Evolutionary conservation across 2,797 vertebrate species (phyloP).

Genomic region (Dermochelys coriacea): DNA sequence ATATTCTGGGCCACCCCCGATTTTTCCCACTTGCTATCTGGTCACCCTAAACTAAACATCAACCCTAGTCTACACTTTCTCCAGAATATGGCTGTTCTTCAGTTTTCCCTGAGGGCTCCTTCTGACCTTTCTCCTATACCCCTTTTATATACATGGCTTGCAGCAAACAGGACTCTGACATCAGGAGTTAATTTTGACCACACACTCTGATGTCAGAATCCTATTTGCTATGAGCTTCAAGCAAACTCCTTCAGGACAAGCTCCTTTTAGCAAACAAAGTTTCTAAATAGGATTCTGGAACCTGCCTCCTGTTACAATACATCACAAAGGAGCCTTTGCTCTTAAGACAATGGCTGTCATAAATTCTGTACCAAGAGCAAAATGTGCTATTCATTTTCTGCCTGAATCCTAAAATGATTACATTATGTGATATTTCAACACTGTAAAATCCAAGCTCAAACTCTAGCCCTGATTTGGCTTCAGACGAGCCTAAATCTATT

Average conservation of each 20-base stretch:
- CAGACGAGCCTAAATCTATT: neutral
- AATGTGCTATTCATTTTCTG: neutral
- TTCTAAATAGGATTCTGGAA: neutral
- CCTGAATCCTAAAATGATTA: neutral
- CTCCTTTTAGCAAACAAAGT: neutral
- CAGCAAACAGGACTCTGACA: neutral
- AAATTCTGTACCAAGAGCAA: neutral
- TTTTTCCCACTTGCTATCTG: no score
- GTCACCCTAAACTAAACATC: neutral
- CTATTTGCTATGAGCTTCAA: neutral
- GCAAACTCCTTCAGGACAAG: neutral
- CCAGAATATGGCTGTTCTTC: slow-evolving; percentile 9
- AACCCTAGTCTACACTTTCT: slow-evolving; percentile 20
- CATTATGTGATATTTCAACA: neutral
- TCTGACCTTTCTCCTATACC: neutral
- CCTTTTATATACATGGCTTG: neutral
- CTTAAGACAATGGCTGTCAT: neutral
- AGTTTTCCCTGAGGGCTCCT: neutral
- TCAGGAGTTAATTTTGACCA: slow-evolving; percentile 21
- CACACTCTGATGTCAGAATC: fast-evolving
- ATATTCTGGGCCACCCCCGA: no score
- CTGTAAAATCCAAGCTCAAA: neutral
- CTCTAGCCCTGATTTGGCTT: neutral
- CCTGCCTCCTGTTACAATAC: neutral
- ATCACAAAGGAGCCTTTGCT: neutral